Conservation (phyloP, 1,140 invertebrate genomes). For the Drosophila erecta region DNA sequence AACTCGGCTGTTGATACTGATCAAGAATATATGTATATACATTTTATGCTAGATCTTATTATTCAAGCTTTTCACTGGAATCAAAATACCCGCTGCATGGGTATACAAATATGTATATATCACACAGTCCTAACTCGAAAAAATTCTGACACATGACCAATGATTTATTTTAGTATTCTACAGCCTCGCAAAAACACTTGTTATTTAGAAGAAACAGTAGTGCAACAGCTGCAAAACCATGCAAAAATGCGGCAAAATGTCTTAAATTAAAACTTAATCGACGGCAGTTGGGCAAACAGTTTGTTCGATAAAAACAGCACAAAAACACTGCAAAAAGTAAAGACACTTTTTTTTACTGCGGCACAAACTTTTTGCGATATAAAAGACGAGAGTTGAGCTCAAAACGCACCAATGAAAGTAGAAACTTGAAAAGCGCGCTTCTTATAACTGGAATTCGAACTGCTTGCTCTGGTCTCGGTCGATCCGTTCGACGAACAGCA, state of each 20-base stretch:
- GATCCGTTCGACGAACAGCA: slow-evolving; percentile 34
- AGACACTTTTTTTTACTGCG: slow-evolving; percentile 32
- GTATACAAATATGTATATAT: too few relatives aligned
- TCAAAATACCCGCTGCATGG: too few relatives aligned
- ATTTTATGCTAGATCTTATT: too few relatives aligned
- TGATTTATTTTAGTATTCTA: background rate
- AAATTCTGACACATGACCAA: background rate
- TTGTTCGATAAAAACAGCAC: slow-evolving; percentile 43
- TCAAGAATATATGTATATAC: too few relatives aligned
- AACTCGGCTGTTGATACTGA: too few relatives aligned
- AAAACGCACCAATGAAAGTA: slow-evolving; percentile 39
- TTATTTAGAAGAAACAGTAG: background rate
- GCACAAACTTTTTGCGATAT: slow-evolving; percentile 12
- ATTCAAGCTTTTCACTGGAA: too few relatives aligned
- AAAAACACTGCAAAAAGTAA: slow-evolving; percentile 13
- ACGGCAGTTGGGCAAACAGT: slow-evolving; percentile 61
- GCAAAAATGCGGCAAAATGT: slow-evolving; percentile 18
- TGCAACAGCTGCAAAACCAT: slow-evolving; percentile 12
- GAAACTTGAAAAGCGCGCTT: slow-evolving; percentile 5
- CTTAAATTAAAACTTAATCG: slow-evolving; percentile 59
- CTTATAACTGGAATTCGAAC: slow-evolving; percentile 24
- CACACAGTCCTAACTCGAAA: background rate
- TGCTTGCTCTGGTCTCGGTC: slow-evolving; percentile 6
- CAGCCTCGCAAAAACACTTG: background rate
- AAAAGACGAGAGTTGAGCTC: background rate